Base-by-base conservation (phyloP, 2,797 vertebrate species). In the Botia kubotai region DNA sequence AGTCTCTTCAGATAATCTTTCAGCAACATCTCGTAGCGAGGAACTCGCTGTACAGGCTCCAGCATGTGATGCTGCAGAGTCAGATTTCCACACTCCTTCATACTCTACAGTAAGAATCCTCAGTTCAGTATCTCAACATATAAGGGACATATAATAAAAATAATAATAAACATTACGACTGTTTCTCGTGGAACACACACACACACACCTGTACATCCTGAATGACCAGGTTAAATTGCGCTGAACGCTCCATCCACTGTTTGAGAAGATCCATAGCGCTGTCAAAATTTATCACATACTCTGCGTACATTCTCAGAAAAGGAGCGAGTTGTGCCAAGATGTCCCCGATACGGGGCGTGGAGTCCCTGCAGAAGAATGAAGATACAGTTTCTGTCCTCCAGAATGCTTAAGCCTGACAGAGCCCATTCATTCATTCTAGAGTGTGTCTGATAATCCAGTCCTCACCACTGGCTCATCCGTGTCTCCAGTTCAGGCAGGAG, bases 11-110 rank as follows among this genome's bases (percentile, higher is more conserved):
- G 77, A 0, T 97, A 97, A 33, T 97, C 95, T 80, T 92, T 94
- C 29, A 97, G 94, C 50, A 97, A 91, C 88, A 97, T 92, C 86
- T 97, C 95, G 0, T 96, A 97, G 50, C 96, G 95, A 0, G 96
- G 97, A 29, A 97, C 92, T 82, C 97, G 94, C 91, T 97, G 97
- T 16, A 99, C 94, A 0, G 97, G 97, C 77, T 97, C 97, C 78
- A 99, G 85, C 97, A 99, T 98, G 91, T 99, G 97, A 89, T 99
- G 97, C 89, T 98, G 97, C 88, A 99, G 90, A 52, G 95, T 97
- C 84, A 99, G 92, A 85, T 86, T 94, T 76, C 92, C 91, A 0
- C 95, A 96, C 62, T 89, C 91, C 62, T 95, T 92, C 85, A 88
- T 93, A 85, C 88, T 94, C 95, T 96, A 72, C 78, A 84, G 2